Conservation (phyloP, 2,888 invertebrate genomes). For the Eutolmus rufibarbis region DNA sequence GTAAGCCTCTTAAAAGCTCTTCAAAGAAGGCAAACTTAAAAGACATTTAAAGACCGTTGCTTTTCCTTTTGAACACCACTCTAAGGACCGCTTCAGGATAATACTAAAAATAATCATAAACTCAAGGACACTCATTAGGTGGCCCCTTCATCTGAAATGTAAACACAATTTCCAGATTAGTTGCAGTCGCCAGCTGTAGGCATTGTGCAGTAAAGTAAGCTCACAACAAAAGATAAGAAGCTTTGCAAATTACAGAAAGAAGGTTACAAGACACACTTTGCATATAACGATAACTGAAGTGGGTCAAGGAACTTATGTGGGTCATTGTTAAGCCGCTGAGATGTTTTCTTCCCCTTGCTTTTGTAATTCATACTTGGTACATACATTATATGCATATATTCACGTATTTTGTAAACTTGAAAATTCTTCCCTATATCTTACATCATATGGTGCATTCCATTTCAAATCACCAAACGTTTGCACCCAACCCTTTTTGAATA, state of each 20-base stretch:
- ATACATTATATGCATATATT: not conserved
- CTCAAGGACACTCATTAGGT: not conserved
- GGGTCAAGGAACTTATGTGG: conserved; percentile 10
- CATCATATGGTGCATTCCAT: too few species aligned
- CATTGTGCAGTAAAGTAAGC: not conserved
- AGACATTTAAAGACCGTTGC: not conserved
- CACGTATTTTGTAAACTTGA: not conserved
- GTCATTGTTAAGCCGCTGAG: conserved; percentile 9
- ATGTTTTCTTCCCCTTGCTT: not conserved
- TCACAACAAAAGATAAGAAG: not conserved
- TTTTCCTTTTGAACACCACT: not conserved
- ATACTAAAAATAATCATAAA: not conserved
- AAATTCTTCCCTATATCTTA: not conserved
- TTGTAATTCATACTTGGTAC: not conserved
- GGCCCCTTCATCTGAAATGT: not conserved
- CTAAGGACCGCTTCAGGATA: not conserved
- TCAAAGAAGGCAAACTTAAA: not conserved
- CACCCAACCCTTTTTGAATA: too few species aligned
- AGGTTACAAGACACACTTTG: not conserved
- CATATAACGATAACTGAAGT: not conserved
- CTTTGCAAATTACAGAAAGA: not conserved
- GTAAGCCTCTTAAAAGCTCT: not conserved
- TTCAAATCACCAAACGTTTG: too few species aligned
- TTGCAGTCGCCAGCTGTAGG: not conserved
- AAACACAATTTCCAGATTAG: not conserved